Conservation (phyloP, 1,140 invertebrate species). For the Oedothorax gibbosus region DNA sequence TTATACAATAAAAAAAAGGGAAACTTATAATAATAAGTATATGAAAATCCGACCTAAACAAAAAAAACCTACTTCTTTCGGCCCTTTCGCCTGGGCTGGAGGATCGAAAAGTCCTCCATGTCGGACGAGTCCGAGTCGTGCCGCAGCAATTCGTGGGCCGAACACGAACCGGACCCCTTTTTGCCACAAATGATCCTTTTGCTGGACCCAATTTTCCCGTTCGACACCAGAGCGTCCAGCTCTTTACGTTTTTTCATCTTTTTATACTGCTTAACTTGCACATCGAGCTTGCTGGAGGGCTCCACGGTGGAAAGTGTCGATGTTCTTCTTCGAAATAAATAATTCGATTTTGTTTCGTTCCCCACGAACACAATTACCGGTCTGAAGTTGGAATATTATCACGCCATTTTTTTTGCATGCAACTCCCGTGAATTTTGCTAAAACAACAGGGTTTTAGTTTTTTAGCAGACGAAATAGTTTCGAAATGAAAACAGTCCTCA, state of each 20-base stretch:
- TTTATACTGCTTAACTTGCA: conserved; percentile 69
- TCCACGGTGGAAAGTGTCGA: conserved; percentile 39
- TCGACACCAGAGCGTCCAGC: conserved; percentile 69
- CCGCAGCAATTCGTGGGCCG: conserved; percentile 66
- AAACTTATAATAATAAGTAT: too few relatives aligned
- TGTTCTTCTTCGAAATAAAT: too few relatives aligned
- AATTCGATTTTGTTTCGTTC: too few relatives aligned
- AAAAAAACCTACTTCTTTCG: conserved; percentile 57
- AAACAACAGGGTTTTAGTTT: too few relatives aligned
- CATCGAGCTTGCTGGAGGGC: conserved; percentile 64
- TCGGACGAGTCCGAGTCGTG: conserved; percentile 68
- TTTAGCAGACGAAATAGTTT: too few relatives aligned
- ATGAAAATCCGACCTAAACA: neutral
- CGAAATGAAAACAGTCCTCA: too few relatives aligned
- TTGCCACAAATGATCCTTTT: conserved; percentile 63
- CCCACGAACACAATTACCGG: too few relatives aligned
- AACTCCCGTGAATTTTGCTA: neutral
- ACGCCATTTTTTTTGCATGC: too few relatives aligned
- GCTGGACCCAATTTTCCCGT: conserved; percentile 64
- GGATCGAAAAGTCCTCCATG: conserved; percentile 67
- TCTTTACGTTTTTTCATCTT: conserved; percentile 71
- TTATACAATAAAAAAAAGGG: too few relatives aligned
- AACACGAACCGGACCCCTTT: conserved; percentile 39
- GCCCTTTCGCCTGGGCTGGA: conserved; percentile 56
- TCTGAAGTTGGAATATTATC: too few relatives aligned